Conservation (phyloP, 2,888 invertebrate genomes). For the Drosophila stalkeri region DNA sequence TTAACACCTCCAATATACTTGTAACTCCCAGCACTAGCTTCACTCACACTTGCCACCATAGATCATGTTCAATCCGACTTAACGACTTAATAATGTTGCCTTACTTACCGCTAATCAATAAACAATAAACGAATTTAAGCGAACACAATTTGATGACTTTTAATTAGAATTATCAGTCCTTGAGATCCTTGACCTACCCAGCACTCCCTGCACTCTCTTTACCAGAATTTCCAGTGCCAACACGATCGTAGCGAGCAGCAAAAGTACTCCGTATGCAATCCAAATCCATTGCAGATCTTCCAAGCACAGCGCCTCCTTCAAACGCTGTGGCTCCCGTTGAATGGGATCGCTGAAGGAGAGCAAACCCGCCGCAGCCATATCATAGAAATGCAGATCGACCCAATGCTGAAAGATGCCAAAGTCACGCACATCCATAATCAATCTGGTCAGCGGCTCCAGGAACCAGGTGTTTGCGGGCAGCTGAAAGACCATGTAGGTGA, state of each 20-base stretch:
- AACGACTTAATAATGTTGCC: conserved; percentile 17
- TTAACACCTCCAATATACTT: conserved; percentile 4
- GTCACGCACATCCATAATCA: conserved; percentile 54
- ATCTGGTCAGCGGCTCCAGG: conserved; percentile 46
- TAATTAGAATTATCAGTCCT: too few relatives aligned
- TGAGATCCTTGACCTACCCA: background rate
- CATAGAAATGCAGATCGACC: conserved; percentile 62
- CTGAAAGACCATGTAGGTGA: conserved; percentile 49
- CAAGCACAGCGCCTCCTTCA: conserved; percentile 37
- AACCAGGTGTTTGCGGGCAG: conserved; percentile 56
- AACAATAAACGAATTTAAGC: conserved; percentile 42
- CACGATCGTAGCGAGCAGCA: conserved; percentile 18
- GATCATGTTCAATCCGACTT: conserved; percentile 54
- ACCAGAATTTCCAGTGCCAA: conserved; percentile 46
- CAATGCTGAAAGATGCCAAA: conserved; percentile 62
- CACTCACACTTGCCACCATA: conserved; percentile 44
- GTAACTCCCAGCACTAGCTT: conserved; percentile 22
- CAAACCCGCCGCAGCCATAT: conserved; percentile 64
- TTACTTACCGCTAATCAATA: conserved; percentile 35
- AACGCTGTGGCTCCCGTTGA: background rate
- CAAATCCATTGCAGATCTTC: conserved; percentile 65
- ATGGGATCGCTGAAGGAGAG: conserved; percentile 57
- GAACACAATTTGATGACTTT: background rate
- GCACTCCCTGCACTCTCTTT: background rate
- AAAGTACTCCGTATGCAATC: conserved; percentile 40